These are phyloP conservation scores for Herpetotheres cachinnans DNA, from an alignment of 2,113 vertebrate species.

Conservation along the genomic window DNA sequence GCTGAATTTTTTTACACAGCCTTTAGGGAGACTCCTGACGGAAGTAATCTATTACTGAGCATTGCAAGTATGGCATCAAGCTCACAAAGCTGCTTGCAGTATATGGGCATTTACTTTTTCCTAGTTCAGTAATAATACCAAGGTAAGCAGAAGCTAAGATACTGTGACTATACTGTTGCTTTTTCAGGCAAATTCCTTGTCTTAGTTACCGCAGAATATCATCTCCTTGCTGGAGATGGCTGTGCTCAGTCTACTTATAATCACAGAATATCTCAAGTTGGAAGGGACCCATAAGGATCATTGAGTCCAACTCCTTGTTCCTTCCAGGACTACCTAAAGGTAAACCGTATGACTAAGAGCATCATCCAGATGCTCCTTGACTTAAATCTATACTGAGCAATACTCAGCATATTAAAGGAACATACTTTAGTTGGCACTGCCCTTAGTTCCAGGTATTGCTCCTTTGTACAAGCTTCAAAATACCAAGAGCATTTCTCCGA, in stretches of 20 bases:
- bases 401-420: background rate
- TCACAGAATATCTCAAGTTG: background rate
- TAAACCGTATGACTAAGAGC: background rate
- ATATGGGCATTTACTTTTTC: background rate
- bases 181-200: background rate
- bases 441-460: background rate
- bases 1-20: background rate
- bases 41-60: background rate
- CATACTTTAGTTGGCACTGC: background rate
- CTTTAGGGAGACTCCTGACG: background rate
- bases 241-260: background rate
- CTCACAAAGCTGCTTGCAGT: background rate
- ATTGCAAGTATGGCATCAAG: background rate
- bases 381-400: background rate
- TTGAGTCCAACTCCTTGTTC: background rate
- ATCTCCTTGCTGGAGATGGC: background rate
- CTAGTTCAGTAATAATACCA: background rate
- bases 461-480: background rate
- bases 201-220: background rate
- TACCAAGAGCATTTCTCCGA: background rate
- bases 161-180: background rate
- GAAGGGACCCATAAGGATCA: background rate
- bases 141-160: background rate
- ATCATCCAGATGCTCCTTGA: accelerated
- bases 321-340: background rate